These are phyloP conservation scores for Echinops telfairi DNA, from an alignment of 2,113 vertebrate genomes.

Conservation along the genomic window DNA sequence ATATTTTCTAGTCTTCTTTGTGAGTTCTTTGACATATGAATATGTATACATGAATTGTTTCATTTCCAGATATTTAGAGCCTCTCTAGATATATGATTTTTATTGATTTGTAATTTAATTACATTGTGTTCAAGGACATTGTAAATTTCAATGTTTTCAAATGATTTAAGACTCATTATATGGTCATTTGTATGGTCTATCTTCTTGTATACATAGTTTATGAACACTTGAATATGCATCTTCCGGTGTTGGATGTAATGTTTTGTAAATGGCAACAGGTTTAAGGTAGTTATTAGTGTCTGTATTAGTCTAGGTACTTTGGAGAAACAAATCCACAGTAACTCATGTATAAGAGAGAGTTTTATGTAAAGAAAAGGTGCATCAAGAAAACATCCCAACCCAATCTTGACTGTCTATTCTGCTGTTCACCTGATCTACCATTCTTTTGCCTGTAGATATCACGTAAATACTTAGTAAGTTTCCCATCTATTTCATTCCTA, in stretches of 20 bases:
- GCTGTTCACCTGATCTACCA: too few species aligned
- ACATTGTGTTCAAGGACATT: background rate
- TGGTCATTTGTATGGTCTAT: background rate
- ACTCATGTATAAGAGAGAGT: too few species aligned
- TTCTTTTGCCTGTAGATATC: too few species aligned
- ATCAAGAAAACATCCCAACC: too few species aligned
- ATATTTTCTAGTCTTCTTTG: constrained; percentile 33
- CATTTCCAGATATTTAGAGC: background rate
- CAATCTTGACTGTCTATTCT: too few species aligned
- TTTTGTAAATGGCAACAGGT: background rate
- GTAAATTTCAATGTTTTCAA: background rate
- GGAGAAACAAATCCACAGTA: too few species aligned
- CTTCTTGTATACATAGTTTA: too few species aligned
- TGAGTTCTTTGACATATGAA: background rate
- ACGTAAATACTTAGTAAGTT: too few species aligned
- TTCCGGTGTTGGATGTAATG: background rate
- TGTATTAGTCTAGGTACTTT: too few species aligned
- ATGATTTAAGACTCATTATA: too few species aligned
- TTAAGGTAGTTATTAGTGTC: background rate
- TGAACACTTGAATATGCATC: background rate
- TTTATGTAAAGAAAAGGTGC: too few species aligned
- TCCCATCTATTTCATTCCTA: too few species aligned
- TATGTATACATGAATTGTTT: background rate
- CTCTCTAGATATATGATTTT: constrained; percentile 37
- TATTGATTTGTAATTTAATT: constrained; percentile 33